Conservation (phyloP, 1,140 invertebrate species). For the Calycopis cecrops region DNA sequence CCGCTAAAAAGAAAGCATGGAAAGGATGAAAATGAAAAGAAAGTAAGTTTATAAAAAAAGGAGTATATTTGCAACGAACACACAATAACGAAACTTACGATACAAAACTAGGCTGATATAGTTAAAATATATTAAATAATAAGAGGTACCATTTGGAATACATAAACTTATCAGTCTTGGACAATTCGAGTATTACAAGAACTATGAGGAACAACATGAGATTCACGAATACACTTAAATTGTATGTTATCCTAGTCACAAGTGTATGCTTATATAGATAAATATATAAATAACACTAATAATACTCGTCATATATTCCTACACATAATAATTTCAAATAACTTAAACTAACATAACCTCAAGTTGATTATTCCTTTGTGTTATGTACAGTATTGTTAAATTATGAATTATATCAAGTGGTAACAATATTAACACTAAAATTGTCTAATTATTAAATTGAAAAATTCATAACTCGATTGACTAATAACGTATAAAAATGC, state of each 20-base stretch:
- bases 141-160: conserved; percentile 48
- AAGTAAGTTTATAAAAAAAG: conserved; percentile 65
- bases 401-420: neutral
- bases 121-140: conserved; percentile 59
- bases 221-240: conserved; percentile 32
- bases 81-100: conserved; percentile 65
- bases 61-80: conserved; percentile 74
- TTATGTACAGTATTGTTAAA: conserved; percentile 7
- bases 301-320: neutral
- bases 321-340: neutral
- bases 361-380: neutral
- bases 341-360: conserved; percentile 2
- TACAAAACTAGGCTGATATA: conserved; percentile 48
- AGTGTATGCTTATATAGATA: neutral
- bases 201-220: conserved; percentile 62
- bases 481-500: neutral
- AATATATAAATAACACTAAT: neutral
- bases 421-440: conserved; percentile 8
- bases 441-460: neutral
- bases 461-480: conserved; percentile 3
- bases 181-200: conserved; percentile 37
- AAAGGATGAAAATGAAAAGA: conserved; percentile 73
- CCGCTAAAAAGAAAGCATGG: conserved; percentile 66
- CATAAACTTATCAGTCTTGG: conserved; percentile 61
- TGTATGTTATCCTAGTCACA: too few relatives aligned